A percentile compares a stretch with the other conserved stretches of the same genome.
Evolutionary conservation across 1,140 invertebrate species (phyloP).

Genomic region (Ridgeia piscesae): DNA sequence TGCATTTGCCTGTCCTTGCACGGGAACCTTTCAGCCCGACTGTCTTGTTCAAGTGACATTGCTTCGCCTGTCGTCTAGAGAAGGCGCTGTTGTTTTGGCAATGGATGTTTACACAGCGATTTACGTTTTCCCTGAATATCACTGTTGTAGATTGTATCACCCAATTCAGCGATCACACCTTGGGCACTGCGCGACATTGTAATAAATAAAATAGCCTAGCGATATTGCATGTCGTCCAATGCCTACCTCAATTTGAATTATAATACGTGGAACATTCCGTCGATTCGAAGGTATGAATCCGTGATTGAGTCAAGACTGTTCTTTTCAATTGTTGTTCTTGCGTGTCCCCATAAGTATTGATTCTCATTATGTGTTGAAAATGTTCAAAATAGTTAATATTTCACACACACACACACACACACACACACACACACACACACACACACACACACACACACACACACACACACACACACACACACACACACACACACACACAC

Average conservation of each 20-base stretch:
- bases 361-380: neutral
- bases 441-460: no score
- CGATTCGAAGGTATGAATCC: neutral
- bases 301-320: neutral
- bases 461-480: no score
- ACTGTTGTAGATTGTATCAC: neutral
- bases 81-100: neutral
- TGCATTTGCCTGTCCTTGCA: no score
- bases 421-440: no score
- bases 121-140: neutral
- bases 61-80: no score
- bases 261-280: neutral
- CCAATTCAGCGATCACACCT: neutral
- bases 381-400: no score
- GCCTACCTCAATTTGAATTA: neutral
- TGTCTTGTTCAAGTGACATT: no score
- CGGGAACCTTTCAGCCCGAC: no score
- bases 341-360: neutral
- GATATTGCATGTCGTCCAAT: neutral
- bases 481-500: no score
- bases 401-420: neutral
- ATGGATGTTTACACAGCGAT: neutral
- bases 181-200: neutral
- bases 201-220: neutral
- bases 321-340: neutral